phyloP scores from a whole-genome alignment of 2,113 vertebrate species.

The Dicaeum eximium region DNA sequence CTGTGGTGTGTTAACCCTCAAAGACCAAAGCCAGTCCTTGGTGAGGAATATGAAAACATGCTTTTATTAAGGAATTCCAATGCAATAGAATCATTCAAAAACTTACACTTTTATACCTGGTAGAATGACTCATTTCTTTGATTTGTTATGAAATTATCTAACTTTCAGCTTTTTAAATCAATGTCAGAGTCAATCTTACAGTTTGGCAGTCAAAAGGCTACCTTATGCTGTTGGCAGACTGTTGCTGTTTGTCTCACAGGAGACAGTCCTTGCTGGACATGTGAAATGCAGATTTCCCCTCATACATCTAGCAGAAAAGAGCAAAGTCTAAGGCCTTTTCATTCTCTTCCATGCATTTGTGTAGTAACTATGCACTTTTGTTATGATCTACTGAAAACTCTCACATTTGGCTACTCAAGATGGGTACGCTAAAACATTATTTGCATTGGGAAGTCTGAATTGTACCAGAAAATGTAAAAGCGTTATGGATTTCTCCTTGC shows the following conservation, averaged over 20 bases:
- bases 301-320: not conserved
- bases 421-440: not conserved
- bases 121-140: not conserved
- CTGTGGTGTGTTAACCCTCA: not conserved
- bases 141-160: not conserved
- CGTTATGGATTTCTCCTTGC: not conserved
- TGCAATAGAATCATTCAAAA: slow-evolving; percentile 7
- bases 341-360: not conserved
- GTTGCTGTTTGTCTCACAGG: not conserved
- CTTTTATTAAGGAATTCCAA: not conserved
- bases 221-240: not conserved
- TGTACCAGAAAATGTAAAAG: not conserved
- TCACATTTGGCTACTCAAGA: not conserved
- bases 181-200: not conserved
- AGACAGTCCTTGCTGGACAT: not conserved
- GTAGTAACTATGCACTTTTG: not conserved
- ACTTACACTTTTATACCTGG: not conserved
- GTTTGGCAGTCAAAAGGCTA: slow-evolving; percentile 7
- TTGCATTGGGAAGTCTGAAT: not conserved
- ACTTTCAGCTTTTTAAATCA: not conserved
- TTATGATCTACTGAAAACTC: not conserved
- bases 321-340: not conserved
- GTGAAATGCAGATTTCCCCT: not conserved
- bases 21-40: not conserved
- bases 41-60: not conserved